Evolutionary conservation across 2,113 vertebrate genomes (phyloP), one percentile per base, ranked within the genome.

Genomic region (Leucopternis melanops): DNA sequence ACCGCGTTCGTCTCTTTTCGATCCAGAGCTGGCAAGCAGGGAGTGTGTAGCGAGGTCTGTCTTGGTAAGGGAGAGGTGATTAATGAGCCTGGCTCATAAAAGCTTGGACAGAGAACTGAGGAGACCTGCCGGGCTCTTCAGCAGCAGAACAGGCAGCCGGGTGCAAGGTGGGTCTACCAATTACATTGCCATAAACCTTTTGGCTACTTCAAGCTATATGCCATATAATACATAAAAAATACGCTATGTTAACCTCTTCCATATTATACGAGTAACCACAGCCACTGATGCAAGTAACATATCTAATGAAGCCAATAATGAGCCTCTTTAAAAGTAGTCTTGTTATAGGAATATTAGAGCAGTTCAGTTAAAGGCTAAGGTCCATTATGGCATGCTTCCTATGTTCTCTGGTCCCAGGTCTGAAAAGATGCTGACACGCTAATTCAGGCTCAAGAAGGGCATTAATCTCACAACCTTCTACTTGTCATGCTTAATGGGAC

Each of bases 261-360:
- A 96, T 98, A 98, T 98, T 98, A 98, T 98, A 97, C 91, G 84
- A 96, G 97, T 98, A 98, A 98, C 98, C 98, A 98, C 97, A 98
- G 97, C 97, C 98, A 98, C 98, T 98, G 98, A 98, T 98, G 98
- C 98, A 98, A 98, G 98, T 98, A 98, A 98, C 98, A 98, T 98
- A 98, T 98, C 98, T 99, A 99, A 99, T 99, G 98, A 98, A 98
- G 98, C 98, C 97, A 98, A 98, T 99, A 99, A 99, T 98, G 98
- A 99, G 98, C 97, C 98, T 98, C 97, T 98, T 98, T 98, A 98
- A 98, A 98, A 98, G 98, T 98, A 98, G 98, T 98, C 98, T 98
- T 98, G 98, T 98, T 98, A 98, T 97, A 98, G 97, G 97, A 98
- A 98, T 98, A 98, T 98, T 98, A 97, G 96, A 97, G 98, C 96